Conservation (phyloP, 2,113 vertebrate genomes). For the Embiotoca jacksoni region DNA sequence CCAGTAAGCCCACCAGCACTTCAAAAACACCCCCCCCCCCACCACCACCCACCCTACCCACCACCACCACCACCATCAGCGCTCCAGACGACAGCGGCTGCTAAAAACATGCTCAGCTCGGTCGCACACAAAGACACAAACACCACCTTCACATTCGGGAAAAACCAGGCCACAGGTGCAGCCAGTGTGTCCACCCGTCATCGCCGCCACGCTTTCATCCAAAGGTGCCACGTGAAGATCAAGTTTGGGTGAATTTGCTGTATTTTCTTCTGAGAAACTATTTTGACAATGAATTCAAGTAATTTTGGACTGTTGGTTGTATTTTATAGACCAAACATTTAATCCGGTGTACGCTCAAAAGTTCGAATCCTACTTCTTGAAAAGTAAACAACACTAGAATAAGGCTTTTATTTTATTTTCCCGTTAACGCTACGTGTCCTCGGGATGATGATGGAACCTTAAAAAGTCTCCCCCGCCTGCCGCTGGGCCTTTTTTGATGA, state of each 20-base stretch:
- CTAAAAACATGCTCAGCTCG: constrained; percentile 54
- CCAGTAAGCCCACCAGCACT: constrained; percentile 80
- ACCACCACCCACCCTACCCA: constrained; percentile 26
- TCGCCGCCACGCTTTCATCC: not conserved
- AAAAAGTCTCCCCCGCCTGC: constrained; percentile 9
- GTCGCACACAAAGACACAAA: constrained; percentile 48
- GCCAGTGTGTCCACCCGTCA: not conserved
- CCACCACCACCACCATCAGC: constrained; percentile 29
- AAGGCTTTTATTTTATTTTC: not conserved
- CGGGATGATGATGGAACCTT: not conserved
- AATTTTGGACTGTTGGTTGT: too few relatives aligned
- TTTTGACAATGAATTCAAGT: too few relatives aligned
- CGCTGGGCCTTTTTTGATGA: constrained; percentile 31
- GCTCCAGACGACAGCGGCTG: constrained; percentile 61
- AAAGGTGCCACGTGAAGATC: not conserved
- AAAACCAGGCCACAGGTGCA: constrained; percentile 54
- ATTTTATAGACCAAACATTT: not conserved
- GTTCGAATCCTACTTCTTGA: not conserved
- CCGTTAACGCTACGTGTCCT: not conserved
- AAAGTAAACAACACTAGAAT: not conserved
- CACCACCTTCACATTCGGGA: constrained; percentile 13
- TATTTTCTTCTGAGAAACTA: too few relatives aligned
- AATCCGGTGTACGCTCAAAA: not conserved
- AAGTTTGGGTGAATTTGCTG: not conserved
- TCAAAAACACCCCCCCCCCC: constrained; percentile 70